Conservation (phyloP, 2,797 vertebrate species). For the Oryzias dopingdopingensis region DNA sequence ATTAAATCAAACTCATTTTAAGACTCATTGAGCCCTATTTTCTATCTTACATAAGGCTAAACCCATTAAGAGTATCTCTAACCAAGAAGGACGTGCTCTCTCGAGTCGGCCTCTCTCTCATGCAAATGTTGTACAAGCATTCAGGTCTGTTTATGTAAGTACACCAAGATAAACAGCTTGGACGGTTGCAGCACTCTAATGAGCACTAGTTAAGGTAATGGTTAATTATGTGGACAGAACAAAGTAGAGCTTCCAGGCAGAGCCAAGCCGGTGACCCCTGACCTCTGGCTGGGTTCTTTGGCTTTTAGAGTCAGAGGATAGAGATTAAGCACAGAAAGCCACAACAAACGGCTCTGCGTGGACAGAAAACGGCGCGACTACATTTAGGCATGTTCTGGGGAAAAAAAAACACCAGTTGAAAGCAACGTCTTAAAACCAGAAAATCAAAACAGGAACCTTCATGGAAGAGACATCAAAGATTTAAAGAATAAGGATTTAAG, state of each 20-base stretch:
- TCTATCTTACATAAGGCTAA: no score
- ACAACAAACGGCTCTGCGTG: conserved; percentile 34
- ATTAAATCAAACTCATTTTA: no score
- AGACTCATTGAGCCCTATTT: no score
- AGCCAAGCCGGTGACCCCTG: conserved; percentile 47
- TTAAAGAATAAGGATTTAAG: no score
- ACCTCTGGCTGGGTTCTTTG: conserved; percentile 34
- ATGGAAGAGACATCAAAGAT: no score
- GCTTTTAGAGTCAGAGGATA: conserved; percentile 45
- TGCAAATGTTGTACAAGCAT: conserved; percentile 12
- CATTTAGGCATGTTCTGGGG: background rate
- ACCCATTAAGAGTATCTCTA: no score
- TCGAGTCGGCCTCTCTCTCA: background rate
- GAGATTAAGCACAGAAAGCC: conserved; percentile 43
- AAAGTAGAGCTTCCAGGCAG: conserved; percentile 36
- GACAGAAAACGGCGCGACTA: conserved; percentile 4
- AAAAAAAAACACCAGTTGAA: no score
- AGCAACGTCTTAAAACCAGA: no score
- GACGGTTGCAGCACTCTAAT: conserved; percentile 40
- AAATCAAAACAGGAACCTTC: no score
- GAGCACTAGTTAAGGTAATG: conserved; percentile 53
- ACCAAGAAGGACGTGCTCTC: no score
- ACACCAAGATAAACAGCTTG: conserved; percentile 42
- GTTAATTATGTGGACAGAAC: conserved; percentile 66
- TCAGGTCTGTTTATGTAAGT: conserved; percentile 38